These are phyloP conservation scores for Heliconius eleuchia DNA, from an alignment of 1,140 invertebrate genomes.

Conservation along the genomic window DNA sequence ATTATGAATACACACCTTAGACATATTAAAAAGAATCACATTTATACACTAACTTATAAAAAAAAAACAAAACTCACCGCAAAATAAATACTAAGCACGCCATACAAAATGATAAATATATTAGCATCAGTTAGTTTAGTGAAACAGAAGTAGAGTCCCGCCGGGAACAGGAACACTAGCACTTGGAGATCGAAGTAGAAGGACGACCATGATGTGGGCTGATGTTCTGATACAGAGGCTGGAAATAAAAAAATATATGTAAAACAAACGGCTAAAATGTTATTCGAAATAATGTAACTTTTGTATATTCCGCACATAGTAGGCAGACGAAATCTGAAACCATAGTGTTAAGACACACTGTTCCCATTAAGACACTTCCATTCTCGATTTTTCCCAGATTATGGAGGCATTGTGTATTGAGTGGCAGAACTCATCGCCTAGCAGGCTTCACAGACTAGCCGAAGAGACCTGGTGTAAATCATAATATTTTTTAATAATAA, in stretches of 20 bases:
- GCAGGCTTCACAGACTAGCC: too few species aligned
- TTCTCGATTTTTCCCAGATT: too few species aligned
- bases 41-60: neutral
- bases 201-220: slow-evolving; percentile 98
- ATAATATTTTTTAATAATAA: neutral
- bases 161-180: slow-evolving; percentile 96
- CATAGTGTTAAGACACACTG: too few species aligned
- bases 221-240: slow-evolving; percentile 99
- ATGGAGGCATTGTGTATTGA: too few species aligned
- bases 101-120: slow-evolving; percentile 98
- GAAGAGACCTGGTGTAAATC: too few species aligned
- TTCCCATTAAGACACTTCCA: too few species aligned
- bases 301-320: too few species aligned
- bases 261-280: neutral
- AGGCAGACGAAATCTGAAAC: too few species aligned
- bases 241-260: neutral
- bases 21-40: neutral
- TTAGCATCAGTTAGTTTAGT: slow-evolving; percentile 96
- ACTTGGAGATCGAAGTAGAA: slow-evolving; percentile 99
- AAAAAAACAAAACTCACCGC: slow-evolving; percentile 86
- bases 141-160: slow-evolving; percentile 98
- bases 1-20: too few species aligned
- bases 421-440: too few species aligned
- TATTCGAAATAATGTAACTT: too few species aligned
- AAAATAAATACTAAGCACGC: slow-evolving; percentile 98